Evolutionary conservation across 2,888 invertebrate species (phyloP), one percentile per base, ranked within the genome.

Genomic region (Platerodrilus igneus): DNA sequence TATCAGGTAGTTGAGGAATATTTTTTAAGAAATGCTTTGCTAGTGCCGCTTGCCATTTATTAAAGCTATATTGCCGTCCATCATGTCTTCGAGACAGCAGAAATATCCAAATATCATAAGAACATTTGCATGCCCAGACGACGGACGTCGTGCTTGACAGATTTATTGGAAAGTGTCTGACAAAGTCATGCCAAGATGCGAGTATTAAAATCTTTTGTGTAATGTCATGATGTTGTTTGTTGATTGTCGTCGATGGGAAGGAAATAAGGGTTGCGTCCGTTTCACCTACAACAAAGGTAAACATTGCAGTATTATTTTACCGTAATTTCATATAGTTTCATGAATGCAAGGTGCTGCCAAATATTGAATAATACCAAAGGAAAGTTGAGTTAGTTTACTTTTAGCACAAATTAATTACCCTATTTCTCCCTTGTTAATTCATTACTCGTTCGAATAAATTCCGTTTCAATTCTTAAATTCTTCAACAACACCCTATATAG

Each of bases 111-210:
- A 60, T 62, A 64, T 64, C 62, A 62, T 63, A 62, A 52, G 52
- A 54, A 57, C 62, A 66, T 67, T 67, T 67, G 66, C 67, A 67
- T 67, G 63, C 59, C 61, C 51, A 56, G 52, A 55, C 52, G 52
- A 56, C 52, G 62, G 52, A 56, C 52, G 62, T 61, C 63, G 49
- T 45, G 40, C 48, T 49, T 66, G 67, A 67, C 66, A 64, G 65
- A 67, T 67, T 67, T 67, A 67, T 67, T 67, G 65, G 64, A 62
- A 58, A 55, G 51, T 51, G 42, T 51, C 45, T 41, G 46, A 41
- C 36, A 41, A 50, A 51, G 53, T 51, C 51, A 50, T 48, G 49
- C 43, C 40, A 38, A 44, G 40, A 44, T 41, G 38, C 49, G 25
- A 50, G 56, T 59, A 62, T 60, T 60, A 63, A 62, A 63, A 61